Percentiles rank a stretch among this genome's conserved stretches.
phyloP scores from a whole-genome alignment of 2,113 vertebrate genomes.

The Origma solitaria region DNA sequence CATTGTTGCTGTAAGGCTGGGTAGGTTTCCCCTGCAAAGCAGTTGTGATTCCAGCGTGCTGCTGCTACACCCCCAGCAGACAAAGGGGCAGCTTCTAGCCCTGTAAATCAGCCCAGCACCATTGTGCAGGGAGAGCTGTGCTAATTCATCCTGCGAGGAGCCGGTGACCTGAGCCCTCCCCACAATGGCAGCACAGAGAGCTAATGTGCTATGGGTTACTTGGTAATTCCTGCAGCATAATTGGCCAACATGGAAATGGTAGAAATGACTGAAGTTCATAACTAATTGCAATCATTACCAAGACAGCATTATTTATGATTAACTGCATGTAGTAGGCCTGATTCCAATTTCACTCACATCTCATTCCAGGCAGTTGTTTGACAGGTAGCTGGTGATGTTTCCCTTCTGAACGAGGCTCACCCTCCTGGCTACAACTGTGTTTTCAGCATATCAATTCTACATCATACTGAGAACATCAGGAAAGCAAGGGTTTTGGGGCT shows the following conservation, averaged over 20 bases:
- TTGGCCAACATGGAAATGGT: not conserved
- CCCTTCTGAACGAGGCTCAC: not conserved
- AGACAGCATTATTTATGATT: conserved; percentile 25
- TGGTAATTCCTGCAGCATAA: conserved; percentile 21
- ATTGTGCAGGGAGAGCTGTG: not conserved
- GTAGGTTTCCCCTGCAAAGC: not conserved
- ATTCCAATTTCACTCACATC: not conserved
- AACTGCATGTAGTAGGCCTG: not conserved
- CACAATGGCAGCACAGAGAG: conserved; percentile 13
- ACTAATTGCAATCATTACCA: conserved; percentile 5
- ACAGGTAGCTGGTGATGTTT: not conserved
- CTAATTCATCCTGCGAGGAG: conserved; percentile 5
- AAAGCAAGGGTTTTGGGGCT: not conserved
- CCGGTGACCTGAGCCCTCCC: conserved; percentile 6
- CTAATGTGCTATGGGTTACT: conserved; percentile 36
- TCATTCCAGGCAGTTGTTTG: not conserved
- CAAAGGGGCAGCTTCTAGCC: not conserved
- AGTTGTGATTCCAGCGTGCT: not conserved
- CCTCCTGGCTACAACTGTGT: not conserved
- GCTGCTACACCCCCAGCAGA: not conserved
- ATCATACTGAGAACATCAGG: not conserved
- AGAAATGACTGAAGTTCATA: conserved; percentile 15
- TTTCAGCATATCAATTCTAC: not conserved
- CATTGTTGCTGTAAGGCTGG: not conserved
- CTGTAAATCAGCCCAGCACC: conserved; percentile 11